phyloP scores from a whole-genome alignment of 2,113 vertebrate species.

The Campylorhamphus procurvoides region DNA sequence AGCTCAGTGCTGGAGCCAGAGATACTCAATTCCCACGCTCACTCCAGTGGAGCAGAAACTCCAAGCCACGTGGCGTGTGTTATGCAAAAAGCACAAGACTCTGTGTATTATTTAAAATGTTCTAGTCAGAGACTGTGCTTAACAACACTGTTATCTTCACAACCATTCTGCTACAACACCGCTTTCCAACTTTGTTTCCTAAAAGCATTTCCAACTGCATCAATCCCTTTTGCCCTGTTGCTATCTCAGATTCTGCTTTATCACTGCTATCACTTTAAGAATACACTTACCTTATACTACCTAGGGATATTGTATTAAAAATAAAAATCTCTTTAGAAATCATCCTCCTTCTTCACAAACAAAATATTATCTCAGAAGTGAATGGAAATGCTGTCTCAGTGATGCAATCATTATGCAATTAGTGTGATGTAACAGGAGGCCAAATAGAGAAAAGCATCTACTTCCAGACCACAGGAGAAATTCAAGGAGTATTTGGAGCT shows the following conservation, averaged over 20 bases:
- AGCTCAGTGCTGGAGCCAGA: neutral
- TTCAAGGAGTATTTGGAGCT: neutral
- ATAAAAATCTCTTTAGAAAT: neutral
- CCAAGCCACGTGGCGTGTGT: neutral
- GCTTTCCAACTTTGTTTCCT: neutral
- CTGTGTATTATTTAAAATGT: constrained; percentile 12
- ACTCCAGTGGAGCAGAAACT: constrained; percentile 22
- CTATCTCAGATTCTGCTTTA: neutral
- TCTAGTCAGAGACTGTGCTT: neutral
- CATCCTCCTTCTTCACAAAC: neutral
- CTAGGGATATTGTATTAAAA: neutral
- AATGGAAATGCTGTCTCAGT: neutral
- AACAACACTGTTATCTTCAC: neutral
- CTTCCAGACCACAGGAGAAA: neutral
- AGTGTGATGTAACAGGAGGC: neutral
- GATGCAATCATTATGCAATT: neutral
- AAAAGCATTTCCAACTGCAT: constrained; percentile 5
- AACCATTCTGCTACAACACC: neutral
- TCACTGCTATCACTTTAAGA: neutral
- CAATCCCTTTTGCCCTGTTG: neutral
- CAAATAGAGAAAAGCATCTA: neutral
- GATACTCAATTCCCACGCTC: neutral
- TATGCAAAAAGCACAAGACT: constrained; percentile 1
- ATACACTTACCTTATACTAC: neutral
- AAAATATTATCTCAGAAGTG: neutral